Percentiles rank a stretch among this genome's conserved stretches.
These are phyloP conservation scores for Otolemur garnettii DNA, from an alignment of 2,113 vertebrate species.

Conservation along the genomic window DNA sequence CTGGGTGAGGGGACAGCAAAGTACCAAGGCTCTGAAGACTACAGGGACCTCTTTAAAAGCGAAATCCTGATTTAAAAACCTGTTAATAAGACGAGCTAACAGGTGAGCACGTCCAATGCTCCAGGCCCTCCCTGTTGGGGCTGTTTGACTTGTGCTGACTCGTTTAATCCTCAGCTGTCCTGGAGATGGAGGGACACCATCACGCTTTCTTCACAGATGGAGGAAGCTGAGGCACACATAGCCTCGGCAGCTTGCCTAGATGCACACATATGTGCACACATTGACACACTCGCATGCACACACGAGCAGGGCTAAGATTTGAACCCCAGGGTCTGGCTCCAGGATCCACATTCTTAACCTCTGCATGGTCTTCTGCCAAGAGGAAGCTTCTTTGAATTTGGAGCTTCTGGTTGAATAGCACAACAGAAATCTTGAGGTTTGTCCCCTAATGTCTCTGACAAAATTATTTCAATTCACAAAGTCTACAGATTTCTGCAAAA, in stretches of 20 bases:
- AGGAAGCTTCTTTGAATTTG: background rate
- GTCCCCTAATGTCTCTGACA: background rate
- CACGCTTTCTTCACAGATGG: background rate
- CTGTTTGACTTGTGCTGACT: rapidly evolving
- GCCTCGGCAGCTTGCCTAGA: background rate
- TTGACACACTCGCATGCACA: rapidly evolving
- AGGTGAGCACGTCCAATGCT: rapidly evolving
- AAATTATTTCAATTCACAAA: constrained; percentile 41
- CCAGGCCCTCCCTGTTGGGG: background rate
- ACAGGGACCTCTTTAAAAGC: background rate
- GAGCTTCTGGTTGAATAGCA: background rate
- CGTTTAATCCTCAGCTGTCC: background rate
- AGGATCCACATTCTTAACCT: background rate
- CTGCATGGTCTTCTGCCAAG: background rate
- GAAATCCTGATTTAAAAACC: background rate
- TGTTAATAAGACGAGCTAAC: background rate
- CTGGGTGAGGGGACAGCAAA: rapidly evolving
- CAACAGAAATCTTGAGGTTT: background rate
- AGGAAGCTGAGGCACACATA: background rate
- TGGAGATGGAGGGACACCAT: too few relatives aligned
- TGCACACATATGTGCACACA: background rate
- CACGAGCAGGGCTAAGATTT: background rate
- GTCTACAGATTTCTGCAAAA: background rate
- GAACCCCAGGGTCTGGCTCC: background rate
- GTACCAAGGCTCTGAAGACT: background rate